Evolutionary conservation across 2,113 vertebrate genomes (phyloP).

Genomic region (Hyaena hyaena): DNA sequence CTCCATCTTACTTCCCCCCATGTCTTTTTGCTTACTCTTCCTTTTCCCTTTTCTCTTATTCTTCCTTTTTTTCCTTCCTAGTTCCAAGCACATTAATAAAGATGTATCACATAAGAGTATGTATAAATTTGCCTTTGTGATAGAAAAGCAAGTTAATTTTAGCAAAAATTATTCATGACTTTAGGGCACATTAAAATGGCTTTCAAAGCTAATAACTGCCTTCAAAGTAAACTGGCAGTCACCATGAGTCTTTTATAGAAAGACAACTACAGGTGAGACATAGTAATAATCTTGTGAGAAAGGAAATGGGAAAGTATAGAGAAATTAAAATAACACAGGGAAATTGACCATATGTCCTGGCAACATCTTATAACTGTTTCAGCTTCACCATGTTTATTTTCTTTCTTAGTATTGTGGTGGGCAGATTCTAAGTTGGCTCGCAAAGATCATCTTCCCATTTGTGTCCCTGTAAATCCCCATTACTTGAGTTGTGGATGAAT

Average conservation of each 20-base stretch:
- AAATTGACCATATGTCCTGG: neutral
- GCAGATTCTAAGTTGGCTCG: neutral
- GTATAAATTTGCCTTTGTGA: neutral
- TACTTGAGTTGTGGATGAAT: neutral
- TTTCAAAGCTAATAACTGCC: neutral
- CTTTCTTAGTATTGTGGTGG: neutral
- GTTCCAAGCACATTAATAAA: neutral
- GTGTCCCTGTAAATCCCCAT: neutral
- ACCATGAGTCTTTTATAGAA: neutral
- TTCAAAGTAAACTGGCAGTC: neutral
- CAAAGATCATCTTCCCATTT: rapidly evolving
- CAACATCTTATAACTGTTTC: neutral
- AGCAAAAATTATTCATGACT: neutral
- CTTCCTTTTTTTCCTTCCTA: rapidly evolving
- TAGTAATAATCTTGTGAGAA: neutral
- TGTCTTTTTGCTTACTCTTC: neutral
- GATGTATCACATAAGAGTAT: neutral
- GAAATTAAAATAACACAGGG: neutral
- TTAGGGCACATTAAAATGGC: neutral
- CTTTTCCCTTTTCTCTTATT: neutral
- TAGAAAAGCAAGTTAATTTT: neutral
- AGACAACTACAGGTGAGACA: neutral
- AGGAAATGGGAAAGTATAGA: neutral
- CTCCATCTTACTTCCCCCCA: too few species aligned
- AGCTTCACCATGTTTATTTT: neutral